Evolutionary conservation across 2,113 vertebrate species (phyloP).

Genomic region (Haemorhous mexicanus): DNA sequence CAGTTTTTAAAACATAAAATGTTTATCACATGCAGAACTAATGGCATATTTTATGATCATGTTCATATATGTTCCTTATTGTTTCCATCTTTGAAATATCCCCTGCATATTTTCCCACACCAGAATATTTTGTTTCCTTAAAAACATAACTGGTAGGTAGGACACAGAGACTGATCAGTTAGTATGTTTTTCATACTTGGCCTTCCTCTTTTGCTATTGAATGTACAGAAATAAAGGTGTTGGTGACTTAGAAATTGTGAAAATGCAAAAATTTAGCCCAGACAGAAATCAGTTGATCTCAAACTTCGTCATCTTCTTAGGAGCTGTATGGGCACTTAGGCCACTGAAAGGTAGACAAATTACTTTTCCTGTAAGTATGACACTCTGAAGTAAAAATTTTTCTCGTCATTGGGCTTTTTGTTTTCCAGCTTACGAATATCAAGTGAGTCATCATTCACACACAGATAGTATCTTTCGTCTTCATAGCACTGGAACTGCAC

Average conservation of each 20-base stretch:
- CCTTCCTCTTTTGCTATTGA: not conserved
- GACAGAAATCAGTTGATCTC: not conserved
- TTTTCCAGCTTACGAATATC: constrained; percentile 38
- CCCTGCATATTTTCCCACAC: not conserved
- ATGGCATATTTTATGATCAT: not conserved
- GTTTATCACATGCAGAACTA: not conserved
- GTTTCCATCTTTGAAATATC: not conserved
- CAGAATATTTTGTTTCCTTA: not conserved
- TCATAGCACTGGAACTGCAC: constrained; percentile 57
- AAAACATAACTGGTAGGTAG: not conserved
- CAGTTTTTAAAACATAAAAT: not conserved
- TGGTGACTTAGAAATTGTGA: not conserved
- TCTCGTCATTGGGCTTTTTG: not conserved
- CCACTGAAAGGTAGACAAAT: not conserved
- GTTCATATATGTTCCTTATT: not conserved
- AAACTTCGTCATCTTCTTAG: not conserved
- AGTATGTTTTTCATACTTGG: not conserved
- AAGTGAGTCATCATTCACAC: constrained; percentile 25
- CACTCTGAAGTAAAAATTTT: constrained; percentile 59
- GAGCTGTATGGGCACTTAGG: not conserved
- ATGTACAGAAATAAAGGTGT: not conserved
- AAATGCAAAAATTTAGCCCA: not conserved
- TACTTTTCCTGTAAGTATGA: constrained; percentile 12
- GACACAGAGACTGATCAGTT: not conserved
- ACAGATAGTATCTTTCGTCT: constrained; percentile 34